Evolutionary conservation across 30 jellyfish, hydroid and myxozoan genomes (phyloP), one percentile per base, ranked within the genome.

Genomic region (Haliclystus octoradiatus): DNA sequence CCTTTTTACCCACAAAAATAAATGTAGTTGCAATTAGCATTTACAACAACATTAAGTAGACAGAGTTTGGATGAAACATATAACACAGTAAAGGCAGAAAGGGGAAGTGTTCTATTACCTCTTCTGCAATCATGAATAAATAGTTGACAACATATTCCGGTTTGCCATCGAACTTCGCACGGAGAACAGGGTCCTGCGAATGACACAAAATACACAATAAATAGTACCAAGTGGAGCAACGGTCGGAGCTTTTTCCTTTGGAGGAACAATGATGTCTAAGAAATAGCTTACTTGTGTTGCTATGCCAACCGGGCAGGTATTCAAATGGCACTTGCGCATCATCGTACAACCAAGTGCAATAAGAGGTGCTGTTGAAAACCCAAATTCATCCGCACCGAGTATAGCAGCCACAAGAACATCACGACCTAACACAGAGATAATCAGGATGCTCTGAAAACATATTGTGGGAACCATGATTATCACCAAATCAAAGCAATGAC

Each of bases 331-430:
- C 40, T 82, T 82, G 27, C 94, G 69, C 94, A 82, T 74, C 94
- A 82, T 82, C n/a, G 89, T 82, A 61, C 94, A 82, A 15, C 94
- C 94, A 49, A 82, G 94, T 25, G 94, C 89, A 40, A 82, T 74
- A 7, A 82, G 60, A 3, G 94, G 89, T 23, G 94, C 94, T 7
- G 94, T 82, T 27, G 94, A 73, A 65, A 82, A 74, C 1, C 84
- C 94, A 46, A 82, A 82, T 61, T 82, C 94, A 66, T 82, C 94
- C 0, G 94, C 94, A 26, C 94, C 94, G 14, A 82, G 79, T 29
- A 82, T 32, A 32, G 94, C 88, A 5, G 89, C 94, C 4, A 34
- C 52, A 5, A 82, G 49, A 3, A 82, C 94, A 47, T 82, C 94
- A 12, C 70, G 88, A 2, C 94, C 94, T 81, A 62, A 7, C 7